These are phyloP conservation scores for Chaetodon trifasciatus DNA, from an alignment of 2,797 vertebrate genomes.

Conservation along the genomic window DNA sequence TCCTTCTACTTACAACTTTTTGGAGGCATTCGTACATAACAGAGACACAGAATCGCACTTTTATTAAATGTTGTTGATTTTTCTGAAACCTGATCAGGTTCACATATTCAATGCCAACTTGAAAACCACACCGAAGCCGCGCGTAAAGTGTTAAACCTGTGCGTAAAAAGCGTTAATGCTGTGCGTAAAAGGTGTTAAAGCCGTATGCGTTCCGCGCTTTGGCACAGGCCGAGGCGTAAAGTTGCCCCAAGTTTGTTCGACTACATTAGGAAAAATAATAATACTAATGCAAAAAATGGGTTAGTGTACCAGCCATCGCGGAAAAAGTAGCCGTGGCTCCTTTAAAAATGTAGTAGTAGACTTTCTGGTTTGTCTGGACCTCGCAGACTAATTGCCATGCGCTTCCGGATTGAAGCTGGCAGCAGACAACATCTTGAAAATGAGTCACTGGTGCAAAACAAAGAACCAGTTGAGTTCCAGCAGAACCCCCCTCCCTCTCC, in stretches of 20 bases:
- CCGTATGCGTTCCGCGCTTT: neutral
- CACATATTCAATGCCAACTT: slow-evolving; percentile 4
- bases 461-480: slow-evolving; percentile 90
- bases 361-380: slow-evolving; percentile 98
- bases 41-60: neutral
- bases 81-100: neutral
- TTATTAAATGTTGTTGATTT: neutral
- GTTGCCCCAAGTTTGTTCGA: neutral
- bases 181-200: slow-evolving; percentile 54
- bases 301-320: slow-evolving; percentile 15
- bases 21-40: slow-evolving; percentile 12
- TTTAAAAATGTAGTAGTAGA: slow-evolving; percentile 84
- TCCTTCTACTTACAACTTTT: slow-evolving; percentile 47
- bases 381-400: slow-evolving; percentile 98
- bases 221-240: slow-evolving; percentile 23
- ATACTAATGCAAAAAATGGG: neutral
- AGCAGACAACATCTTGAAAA: slow-evolving; percentile 99
- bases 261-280: neutral
- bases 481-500: slow-evolving; percentile 38
- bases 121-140: slow-evolving; percentile 14
- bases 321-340: slow-evolving; percentile 73
- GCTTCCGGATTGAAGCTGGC: slow-evolving; percentile 99
- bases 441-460: slow-evolving; percentile 97
- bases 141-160: slow-evolving; percentile 35
- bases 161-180: slow-evolving; percentile 56